A percentile compares a stretch with the other conserved stretches of the same genome.
Evolutionary conservation across 1,140 invertebrate genomes (phyloP).

Genomic region (Steinernema feltiae): DNA sequence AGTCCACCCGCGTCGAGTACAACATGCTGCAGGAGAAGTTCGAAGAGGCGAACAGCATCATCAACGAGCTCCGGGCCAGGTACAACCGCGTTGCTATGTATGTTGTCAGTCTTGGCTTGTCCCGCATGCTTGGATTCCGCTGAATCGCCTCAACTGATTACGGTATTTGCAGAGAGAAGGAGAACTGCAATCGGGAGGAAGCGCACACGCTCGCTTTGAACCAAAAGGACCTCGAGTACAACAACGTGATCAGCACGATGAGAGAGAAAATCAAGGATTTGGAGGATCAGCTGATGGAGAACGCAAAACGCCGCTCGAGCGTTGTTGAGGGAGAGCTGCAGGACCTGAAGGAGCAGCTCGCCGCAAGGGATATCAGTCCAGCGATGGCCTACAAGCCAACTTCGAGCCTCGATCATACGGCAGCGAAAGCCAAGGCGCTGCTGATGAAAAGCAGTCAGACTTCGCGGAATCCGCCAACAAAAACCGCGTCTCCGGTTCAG

Average conservation of each 20-base stretch:
- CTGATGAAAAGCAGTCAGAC: not conserved
- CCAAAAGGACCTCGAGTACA: constrained; percentile 52
- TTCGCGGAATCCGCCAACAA: not conserved
- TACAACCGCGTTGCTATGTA: not conserved
- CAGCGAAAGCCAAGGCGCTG: not conserved
- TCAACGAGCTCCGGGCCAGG: constrained; percentile 7
- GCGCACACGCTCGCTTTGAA: constrained; percentile 50
- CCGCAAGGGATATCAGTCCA: not conserved
- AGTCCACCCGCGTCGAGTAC: constrained; percentile 44
- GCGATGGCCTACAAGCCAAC: constrained; percentile 2
- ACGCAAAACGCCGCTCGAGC: constrained; percentile 31
- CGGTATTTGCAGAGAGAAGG: constrained; percentile 51
- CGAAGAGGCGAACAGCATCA: constrained; percentile 45
- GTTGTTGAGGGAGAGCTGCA: constrained; percentile 39
- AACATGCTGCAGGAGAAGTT: constrained; percentile 48
- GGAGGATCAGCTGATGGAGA: constrained; percentile 42
- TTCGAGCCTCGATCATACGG: not conserved
- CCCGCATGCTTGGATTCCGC: not conserved
- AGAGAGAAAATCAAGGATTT: constrained; percentile 50
- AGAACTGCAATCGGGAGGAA: constrained; percentile 53
- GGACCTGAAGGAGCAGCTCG: constrained; percentile 38
- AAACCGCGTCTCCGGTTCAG: not conserved
- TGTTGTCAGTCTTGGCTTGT: not conserved
- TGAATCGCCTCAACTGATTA: constrained; percentile 32
- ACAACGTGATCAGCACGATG: constrained; percentile 40